These are phyloP conservation scores for Erpornis zantholeuca DNA, from an alignment of 2,113 vertebrate genomes.

Conservation along the genomic window DNA sequence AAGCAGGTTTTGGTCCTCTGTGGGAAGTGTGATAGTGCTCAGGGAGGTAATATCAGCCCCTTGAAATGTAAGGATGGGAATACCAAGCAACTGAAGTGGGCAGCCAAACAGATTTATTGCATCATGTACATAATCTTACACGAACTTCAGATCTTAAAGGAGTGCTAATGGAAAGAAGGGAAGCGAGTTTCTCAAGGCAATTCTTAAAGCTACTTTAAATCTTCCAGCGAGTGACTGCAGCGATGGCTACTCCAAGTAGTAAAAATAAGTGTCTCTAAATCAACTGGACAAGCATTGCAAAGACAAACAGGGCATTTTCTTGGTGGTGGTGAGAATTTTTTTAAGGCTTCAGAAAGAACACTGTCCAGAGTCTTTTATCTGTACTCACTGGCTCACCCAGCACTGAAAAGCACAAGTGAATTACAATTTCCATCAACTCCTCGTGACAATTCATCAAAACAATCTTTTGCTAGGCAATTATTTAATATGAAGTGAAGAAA, in stretches of 20 bases:
- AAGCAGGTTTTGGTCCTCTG: constrained; percentile 35
- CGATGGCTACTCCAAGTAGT: constrained; percentile 34
- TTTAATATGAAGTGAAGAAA: constrained; percentile 60
- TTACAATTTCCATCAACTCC: constrained; percentile 26
- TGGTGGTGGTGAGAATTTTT: constrained; percentile 18
- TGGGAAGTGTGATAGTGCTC: constrained; percentile 1
- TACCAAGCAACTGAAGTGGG: constrained; percentile 56
- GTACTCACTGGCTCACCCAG: neutral
- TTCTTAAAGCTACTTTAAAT: constrained; percentile 64
- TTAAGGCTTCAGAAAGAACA: neutral
- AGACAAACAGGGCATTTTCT: constrained; percentile 45
- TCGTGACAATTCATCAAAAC: constrained; percentile 26
- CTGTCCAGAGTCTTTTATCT: constrained; percentile 16
- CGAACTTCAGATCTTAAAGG: constrained; percentile 5
- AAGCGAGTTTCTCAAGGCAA: constrained; percentile 11
- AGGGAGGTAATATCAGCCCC: constrained; percentile 31
- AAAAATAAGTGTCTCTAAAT: constrained; percentile 65
- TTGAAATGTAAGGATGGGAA: constrained; percentile 56
- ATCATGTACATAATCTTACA: constrained; percentile 26
- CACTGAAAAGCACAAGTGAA: neutral
- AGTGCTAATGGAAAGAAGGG: constrained; percentile 58
- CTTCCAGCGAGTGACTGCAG: constrained; percentile 28
- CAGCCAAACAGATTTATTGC: constrained; percentile 58
- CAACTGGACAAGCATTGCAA: constrained; percentile 53
- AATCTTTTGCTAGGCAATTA: constrained; percentile 39